Conservation (phyloP, 2,888 invertebrate genomes). For the Hesperia comma region DNA sequence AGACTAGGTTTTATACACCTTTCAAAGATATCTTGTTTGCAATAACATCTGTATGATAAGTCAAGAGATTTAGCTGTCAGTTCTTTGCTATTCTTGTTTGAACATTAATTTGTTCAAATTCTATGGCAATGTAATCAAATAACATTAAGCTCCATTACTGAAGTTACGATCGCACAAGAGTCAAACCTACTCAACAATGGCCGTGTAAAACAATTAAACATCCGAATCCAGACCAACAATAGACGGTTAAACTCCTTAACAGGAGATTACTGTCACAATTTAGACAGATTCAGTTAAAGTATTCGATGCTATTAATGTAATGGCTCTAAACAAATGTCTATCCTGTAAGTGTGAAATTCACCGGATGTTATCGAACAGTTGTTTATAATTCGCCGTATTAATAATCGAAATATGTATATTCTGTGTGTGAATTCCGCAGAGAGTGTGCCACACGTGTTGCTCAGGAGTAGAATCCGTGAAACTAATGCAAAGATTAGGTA, state of each 20-base stretch:
- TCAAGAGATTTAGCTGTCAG: no score
- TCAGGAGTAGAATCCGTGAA: constrained; percentile 58
- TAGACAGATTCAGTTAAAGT: not conserved
- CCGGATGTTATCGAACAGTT: constrained; percentile 32
- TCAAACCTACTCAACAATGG: no score
- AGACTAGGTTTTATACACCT: not conserved
- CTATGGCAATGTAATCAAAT: no score
- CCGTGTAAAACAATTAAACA: no score
- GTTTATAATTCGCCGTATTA: constrained; percentile 32
- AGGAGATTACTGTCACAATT: not conserved
- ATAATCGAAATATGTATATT: constrained; percentile 28
- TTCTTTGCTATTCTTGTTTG: no score
- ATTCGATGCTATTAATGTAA: not conserved
- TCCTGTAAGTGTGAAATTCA: constrained; percentile 5
- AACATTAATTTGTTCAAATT: no score
- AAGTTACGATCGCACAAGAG: no score
- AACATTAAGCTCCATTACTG: no score
- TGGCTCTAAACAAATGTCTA: not conserved
- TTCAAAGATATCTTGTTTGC: no score
- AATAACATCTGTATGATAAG: no score
- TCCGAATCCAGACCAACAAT: no score
- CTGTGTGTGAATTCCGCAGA: constrained; percentile 27
- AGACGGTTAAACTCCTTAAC: no score
- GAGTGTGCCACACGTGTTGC: constrained; percentile 58
- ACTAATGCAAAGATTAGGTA: constrained; percentile 80